Base-by-base conservation (phyloP, 2,797 vertebrate genomes). In the Neopelma chrysocephalum region DNA sequence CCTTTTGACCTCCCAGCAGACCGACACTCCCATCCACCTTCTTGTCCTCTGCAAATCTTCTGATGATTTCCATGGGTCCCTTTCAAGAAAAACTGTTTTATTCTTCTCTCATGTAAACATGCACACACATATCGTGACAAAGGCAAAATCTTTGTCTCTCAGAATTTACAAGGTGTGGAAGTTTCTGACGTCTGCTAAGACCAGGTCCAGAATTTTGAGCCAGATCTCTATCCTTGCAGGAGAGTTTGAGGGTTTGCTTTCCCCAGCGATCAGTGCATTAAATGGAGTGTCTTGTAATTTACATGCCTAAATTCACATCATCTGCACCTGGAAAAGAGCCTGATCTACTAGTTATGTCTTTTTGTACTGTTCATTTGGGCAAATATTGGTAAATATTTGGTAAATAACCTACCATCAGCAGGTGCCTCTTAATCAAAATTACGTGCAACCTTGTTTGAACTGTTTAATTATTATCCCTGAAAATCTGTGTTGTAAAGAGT, bases 181-280 rank as follows among this genome's bases (percentile, higher is more conserved):
- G 29, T 57, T 77, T 79, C 32, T 81, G 32, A 58, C 8, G 36
- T 48, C 23, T 14, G 12, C 6, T 40, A 43, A 21, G 14, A 83
- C 8, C 14, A 60, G n/a, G 54, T 14, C 4, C 4, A 76, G 64
- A 19, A 42, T 36, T 73, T 40, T 62, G 12, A 5, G 9, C 69
- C 12, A n/a, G 8, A 17, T 34, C 12, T 18, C 26, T 60, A 18
- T 32, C 11, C 10, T 6, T 50, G 6, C 15, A 51, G 6, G 3
- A 31, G 7, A 65, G 8, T 10, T 42, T 60, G 42, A 54, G 3
- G 8, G 36, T 93, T 43, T 48, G 4, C 18, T 51, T 58, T 73
- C 4, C 6, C 7, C 50, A 79, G 18, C 0, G 8, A 6, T 2
- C 38, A 69, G 15, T 15, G 4, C 6, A 51, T 57, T 80, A 69